These are phyloP conservation scores for Gallinago media DNA, from an alignment of 2,113 vertebrate species.

Conservation along the genomic window DNA sequence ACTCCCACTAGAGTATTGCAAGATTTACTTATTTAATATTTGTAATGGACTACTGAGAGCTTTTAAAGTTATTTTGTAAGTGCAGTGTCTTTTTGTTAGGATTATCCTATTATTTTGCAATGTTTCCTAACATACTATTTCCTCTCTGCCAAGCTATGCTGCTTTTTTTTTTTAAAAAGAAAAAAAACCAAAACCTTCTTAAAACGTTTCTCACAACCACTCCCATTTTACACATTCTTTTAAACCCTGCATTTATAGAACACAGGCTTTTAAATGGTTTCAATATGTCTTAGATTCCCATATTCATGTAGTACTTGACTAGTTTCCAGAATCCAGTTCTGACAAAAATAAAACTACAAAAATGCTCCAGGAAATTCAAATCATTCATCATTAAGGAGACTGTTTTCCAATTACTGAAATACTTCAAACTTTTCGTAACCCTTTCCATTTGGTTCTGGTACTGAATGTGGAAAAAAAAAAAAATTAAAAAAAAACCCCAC, in stretches of 20 bases:
- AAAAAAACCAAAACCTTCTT: background rate
- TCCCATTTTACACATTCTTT: slow-evolving; percentile 31
- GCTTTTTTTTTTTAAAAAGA: background rate
- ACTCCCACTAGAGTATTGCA: background rate
- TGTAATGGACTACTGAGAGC: background rate
- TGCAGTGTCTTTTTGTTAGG: background rate
- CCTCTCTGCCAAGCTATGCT: background rate
- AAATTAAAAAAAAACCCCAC: background rate
- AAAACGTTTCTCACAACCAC: background rate
- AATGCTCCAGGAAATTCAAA: background rate
- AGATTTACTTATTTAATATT: background rate
- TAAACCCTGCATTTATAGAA: slow-evolving; percentile 11
- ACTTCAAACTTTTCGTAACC: background rate
- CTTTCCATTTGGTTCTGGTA: background rate
- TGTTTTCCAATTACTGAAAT: background rate
- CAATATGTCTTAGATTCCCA: slow-evolving; percentile 25
- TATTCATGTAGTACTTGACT: background rate
- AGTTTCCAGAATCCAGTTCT: slow-evolving; percentile 31
- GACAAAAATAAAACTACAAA: slow-evolving; percentile 27
- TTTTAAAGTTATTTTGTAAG: background rate
- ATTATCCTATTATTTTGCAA: background rate
- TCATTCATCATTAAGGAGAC: background rate
- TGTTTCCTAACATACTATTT: background rate
- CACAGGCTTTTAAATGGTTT: slow-evolving; percentile 17
- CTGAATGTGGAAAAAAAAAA: background rate